Base-by-base conservation (phyloP, 1,140 invertebrate species). In the Prorops nasuta region DNA sequence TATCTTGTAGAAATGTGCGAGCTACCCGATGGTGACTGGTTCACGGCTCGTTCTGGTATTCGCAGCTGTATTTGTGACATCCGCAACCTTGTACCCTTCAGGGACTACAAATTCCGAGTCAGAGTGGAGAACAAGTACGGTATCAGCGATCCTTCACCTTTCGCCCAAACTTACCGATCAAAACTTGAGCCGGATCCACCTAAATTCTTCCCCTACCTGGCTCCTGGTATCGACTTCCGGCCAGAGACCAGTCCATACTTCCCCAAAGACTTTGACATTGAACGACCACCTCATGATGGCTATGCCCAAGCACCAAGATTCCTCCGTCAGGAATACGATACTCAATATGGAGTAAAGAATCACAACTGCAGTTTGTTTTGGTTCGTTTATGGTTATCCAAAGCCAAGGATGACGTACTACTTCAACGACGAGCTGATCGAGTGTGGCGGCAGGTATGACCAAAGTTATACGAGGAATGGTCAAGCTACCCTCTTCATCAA, bases 121-220 rank as follows among this genome's bases (percentile, higher is more conserved):
- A 83, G 94, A n/a, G 94, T 96, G 2, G 93, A 96, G 66, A 97
- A 97, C 70, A 92, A 94, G 71, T 93, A 92, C 66, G 95, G 94
- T n/a, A 84, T 96, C n/a, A 95, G 92, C 71, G 94, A 97, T 68
- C 94, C 95, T 0, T 94, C 91, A 21, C 92, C 92, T 4, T 92
- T 85, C 66, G 88, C 87, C 0, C 82, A 87, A 43, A 94, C 92
- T 0, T 89, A 89, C 62, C 81, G 82, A 45, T 83, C 86, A 22
- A 89, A 89, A 73, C 72, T 94, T 2, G 85, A 92, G 61, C 88
- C 89, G 3, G 87, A 90, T 15, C 84, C 88, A 34, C 85, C 88
- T 0, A 89, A 87, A 61, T 89, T 88, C 71, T 83, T 86, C 48
- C 89, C 90, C 0, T 90, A 91, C 55, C 69, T 92, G 18, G 83